Evolutionary conservation across 2,797 vertebrate genomes (phyloP).

Genomic region (Rhyacichthys aspro): DNA sequence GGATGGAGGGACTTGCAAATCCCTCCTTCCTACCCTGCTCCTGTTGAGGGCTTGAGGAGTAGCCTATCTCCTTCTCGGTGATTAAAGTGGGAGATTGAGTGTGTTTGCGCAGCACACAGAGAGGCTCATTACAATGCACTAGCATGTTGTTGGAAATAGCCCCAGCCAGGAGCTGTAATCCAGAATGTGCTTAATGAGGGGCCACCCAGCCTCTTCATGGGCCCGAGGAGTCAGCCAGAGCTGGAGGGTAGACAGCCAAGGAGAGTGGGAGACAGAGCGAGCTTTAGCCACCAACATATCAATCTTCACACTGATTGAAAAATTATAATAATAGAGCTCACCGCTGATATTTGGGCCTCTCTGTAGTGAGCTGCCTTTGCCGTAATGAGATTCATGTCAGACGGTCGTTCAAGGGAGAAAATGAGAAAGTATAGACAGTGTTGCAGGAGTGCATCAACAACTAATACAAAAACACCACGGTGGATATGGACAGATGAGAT

Average conservation of each 20-base stretch:
- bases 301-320: slow-evolving; percentile 72
- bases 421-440: slow-evolving; percentile 59
- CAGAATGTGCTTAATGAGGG: slow-evolving; percentile 80
- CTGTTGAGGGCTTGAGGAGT: slow-evolving; percentile 57
- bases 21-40: slow-evolving; percentile 61
- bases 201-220: slow-evolving; percentile 71
- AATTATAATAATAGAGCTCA: slow-evolving; percentile 67
- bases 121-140: slow-evolving; percentile 83
- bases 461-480: slow-evolving; percentile 38
- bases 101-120: slow-evolving; percentile 68
- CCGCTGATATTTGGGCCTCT: slow-evolving; percentile 35
- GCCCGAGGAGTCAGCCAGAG: slow-evolving; percentile 63
- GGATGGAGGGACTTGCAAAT: slow-evolving; percentile 79
- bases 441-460: slow-evolving; percentile 37
- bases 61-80: slow-evolving; percentile 71
- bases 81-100: slow-evolving; percentile 81
- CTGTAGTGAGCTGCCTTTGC: slow-evolving; percentile 20
- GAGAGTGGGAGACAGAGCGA: slow-evolving; percentile 36
- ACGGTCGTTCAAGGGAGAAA: slow-evolving; percentile 65
- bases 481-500: slow-evolving; percentile 28
- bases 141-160: slow-evolving; percentile 78
- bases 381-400: slow-evolving; percentile 66
- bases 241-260: slow-evolving; percentile 30
- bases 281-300: slow-evolving; percentile 58
- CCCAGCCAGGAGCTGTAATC: slow-evolving; percentile 76